A percentile compares a stretch with the other conserved stretches of the same genome.
phyloP scores from a whole-genome alignment of 2,888 invertebrate genomes.

The Eudemis profundana region DNA sequence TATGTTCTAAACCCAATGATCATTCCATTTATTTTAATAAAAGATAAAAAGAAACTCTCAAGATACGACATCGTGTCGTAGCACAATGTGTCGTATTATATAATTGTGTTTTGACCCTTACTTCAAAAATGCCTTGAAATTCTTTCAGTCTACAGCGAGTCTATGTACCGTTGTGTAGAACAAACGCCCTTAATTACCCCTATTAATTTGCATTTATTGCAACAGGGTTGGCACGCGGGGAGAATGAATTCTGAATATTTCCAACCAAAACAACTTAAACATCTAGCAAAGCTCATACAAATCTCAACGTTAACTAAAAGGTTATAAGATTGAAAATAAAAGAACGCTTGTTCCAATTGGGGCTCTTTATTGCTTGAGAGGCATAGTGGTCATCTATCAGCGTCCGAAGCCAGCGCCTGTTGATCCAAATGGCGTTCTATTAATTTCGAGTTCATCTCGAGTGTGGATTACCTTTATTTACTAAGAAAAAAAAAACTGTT shows the following conservation, averaged over 20 bases:
- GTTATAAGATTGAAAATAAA: neutral
- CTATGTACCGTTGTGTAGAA: neutral
- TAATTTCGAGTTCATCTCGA: constrained; percentile 14
- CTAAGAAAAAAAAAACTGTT: neutral
- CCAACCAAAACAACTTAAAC: neutral
- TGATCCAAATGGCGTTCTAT: constrained; percentile 22
- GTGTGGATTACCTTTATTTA: neutral
- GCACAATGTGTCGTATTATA: no score
- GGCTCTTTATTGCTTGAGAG: neutral
- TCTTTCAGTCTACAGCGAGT: no score
- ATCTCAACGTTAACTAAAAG: neutral
- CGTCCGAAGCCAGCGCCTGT: constrained; percentile 4
- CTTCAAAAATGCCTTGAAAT: no score
- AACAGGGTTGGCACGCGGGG: neutral
- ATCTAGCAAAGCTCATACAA: neutral
- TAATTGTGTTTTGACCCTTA: no score
- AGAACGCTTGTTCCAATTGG: neutral
- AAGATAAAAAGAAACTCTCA: no score
- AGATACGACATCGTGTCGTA: no score
- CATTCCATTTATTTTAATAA: no score
- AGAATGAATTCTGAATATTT: neutral
- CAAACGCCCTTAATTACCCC: constrained; percentile 16
- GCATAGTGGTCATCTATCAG: constrained; percentile 13
- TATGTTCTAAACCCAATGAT: no score
- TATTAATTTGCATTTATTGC: constrained; percentile 24